Conservation (phyloP, 2,888 invertebrate species). For the Mesopsocus fuscifrons region DNA sequence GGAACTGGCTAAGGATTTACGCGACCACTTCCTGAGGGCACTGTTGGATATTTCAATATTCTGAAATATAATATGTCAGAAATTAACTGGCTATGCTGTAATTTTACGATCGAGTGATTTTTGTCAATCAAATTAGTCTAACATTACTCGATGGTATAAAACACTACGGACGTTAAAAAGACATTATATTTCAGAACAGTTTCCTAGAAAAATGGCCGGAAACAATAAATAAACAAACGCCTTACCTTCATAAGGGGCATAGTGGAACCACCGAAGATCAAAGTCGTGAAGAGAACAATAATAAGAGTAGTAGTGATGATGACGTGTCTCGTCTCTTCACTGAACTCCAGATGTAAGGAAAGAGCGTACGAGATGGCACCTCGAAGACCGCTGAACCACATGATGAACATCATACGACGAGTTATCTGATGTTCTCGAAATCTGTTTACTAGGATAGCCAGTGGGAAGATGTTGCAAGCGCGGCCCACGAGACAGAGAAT, state of each 20-base stretch:
- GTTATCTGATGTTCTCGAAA: slow-evolving; percentile 97
- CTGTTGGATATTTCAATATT: too few species aligned
- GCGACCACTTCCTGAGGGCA: too few species aligned
- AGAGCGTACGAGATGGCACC: slow-evolving; percentile 97
- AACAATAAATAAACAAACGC: too few species aligned
- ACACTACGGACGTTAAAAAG: too few species aligned
- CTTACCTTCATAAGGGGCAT: slow-evolving; percentile 76
- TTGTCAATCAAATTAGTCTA: too few species aligned
- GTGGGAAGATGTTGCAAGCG: slow-evolving; percentile 91
- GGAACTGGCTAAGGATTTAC: too few species aligned
- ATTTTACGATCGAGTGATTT: too few species aligned
- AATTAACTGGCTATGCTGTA: too few species aligned
- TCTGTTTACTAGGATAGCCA: slow-evolving; percentile 82
- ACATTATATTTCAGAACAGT: too few species aligned
- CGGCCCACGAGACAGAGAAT: slow-evolving; percentile 80
- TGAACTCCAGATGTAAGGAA: slow-evolving; percentile 84
- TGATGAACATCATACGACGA: slow-evolving; percentile 96
- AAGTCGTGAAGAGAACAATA: slow-evolving; percentile 87
- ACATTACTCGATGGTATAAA: too few species aligned
- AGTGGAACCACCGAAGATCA: slow-evolving; percentile 91
- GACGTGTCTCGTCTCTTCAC: slow-evolving; percentile 86
- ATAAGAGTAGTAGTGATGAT: slow-evolving; percentile 97
- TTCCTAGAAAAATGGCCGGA: too few species aligned
- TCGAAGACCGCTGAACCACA: slow-evolving; percentile 94
- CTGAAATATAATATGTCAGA: too few species aligned